Percentiles rank a stretch among this genome's conserved stretches.
Conservation (phyloP, 92 coral and sea anemone species). For the Bergia sp. region DNA sequence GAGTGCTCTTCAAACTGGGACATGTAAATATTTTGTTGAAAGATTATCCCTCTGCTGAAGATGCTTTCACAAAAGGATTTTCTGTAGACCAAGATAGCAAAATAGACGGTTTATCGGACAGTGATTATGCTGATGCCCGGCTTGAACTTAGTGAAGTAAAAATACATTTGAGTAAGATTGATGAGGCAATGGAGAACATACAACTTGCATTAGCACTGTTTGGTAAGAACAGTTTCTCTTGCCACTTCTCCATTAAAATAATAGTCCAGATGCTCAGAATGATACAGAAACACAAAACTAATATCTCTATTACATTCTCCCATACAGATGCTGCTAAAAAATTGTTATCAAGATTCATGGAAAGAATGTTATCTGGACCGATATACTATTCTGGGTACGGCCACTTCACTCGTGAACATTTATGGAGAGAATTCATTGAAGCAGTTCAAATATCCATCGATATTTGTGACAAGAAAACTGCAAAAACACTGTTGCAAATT, state of each 20-base stretch:
- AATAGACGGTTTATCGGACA: not conserved
- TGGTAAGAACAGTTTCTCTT: not conserved
- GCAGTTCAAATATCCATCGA: not conserved
- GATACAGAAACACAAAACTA: too few relatives aligned
- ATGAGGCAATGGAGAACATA: not conserved
- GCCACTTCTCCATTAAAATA: not conserved
- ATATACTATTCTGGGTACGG: too few relatives aligned
- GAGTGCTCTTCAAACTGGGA: constrained; percentile 4
- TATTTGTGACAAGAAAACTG: not conserved
- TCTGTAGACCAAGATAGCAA: not conserved
- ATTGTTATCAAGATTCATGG: too few relatives aligned
- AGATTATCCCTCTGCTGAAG: not conserved
- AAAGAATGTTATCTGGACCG: not conserved
- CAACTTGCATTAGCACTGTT: not conserved
- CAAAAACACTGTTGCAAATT: not conserved
- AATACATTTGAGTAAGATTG: not conserved
- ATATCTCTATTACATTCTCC: not conserved
- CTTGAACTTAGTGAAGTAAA: not conserved
- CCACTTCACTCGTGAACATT: not conserved
- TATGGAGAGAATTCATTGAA: not conserved
- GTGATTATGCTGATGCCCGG: not conserved
- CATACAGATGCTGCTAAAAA: too few relatives aligned
- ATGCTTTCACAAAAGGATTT: not conserved
- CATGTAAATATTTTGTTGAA: not conserved
- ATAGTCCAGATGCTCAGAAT: not conserved